Conservation (phyloP, 2,113 vertebrate genomes). For the Tetrao urogallus region DNA sequence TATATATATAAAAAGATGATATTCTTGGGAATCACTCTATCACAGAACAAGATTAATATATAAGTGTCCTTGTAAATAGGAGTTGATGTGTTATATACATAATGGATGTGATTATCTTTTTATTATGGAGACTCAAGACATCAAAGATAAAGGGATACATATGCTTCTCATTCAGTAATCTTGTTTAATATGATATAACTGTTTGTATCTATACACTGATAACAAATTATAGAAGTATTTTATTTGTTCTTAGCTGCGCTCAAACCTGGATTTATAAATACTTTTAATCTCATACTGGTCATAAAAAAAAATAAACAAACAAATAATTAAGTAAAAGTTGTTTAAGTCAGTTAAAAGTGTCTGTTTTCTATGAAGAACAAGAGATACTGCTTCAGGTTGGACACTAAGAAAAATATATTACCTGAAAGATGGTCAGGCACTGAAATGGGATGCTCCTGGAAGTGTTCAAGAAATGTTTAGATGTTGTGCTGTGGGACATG, state of each 20-base stretch:
- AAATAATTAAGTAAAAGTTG: neutral
- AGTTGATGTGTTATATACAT: constrained; percentile 44
- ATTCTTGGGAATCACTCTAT: constrained; percentile 62
- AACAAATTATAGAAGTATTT: neutral
- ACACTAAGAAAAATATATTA: too few species aligned
- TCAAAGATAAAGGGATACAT: constrained; percentile 36
- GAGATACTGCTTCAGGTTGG: neutral
- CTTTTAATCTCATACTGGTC: neutral
- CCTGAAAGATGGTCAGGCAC: too few species aligned
- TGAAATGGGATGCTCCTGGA: too few species aligned
- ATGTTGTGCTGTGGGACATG: too few species aligned
- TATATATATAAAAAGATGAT: constrained; percentile 63
- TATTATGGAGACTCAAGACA: constrained; percentile 44
- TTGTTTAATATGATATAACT: constrained; percentile 25
- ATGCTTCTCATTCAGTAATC: constrained; percentile 13
- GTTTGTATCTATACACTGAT: neutral
- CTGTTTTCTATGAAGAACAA: neutral
- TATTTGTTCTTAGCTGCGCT: neutral
- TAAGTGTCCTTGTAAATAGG: constrained; percentile 52
- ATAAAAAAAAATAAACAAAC: neutral
- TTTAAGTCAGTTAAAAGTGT: neutral
- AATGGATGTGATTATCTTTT: constrained; percentile 55
- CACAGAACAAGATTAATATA: constrained; percentile 58
- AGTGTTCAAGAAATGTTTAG: too few species aligned
- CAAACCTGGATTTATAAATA: neutral